Conservation (phyloP, 2,797 vertebrate genomes). For the Anabas testudineus region DNA sequence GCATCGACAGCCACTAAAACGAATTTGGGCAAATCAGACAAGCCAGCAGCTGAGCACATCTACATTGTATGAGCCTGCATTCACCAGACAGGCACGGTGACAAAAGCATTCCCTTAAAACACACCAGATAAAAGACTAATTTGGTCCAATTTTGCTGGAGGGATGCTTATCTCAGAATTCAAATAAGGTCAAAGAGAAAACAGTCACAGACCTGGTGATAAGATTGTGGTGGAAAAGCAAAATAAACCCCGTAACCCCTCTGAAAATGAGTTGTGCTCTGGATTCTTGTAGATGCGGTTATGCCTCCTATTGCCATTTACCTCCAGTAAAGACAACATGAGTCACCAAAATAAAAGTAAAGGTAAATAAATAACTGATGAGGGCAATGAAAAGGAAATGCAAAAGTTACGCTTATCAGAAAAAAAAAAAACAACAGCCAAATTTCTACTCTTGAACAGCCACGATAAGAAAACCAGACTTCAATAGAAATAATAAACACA, state of each 20-base stretch:
- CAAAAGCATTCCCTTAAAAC: constrained; percentile 76
- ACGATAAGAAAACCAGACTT: constrained; percentile 72
- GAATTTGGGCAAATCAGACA: constrained; percentile 63
- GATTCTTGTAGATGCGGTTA: constrained; percentile 70
- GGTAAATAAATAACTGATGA: constrained; percentile 79
- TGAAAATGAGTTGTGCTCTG: constrained; percentile 71
- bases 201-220: constrained; percentile 69
- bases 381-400: constrained; percentile 69
- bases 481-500: constrained; percentile 72
- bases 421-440: constrained; percentile 52
- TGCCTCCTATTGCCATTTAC: constrained; percentile 76
- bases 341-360: constrained; percentile 63
- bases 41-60: constrained; percentile 60
- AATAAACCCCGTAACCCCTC: constrained; percentile 61
- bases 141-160: constrained; percentile 78
- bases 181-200: constrained; percentile 82
- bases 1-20: constrained; percentile 62
- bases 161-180: constrained; percentile 81
- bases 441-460: constrained; percentile 52
- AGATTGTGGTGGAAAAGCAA: constrained; percentile 66
- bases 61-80: constrained; percentile 44
- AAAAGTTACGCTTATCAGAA: constrained; percentile 74
- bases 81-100: constrained; percentile 68
- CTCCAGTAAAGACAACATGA: constrained; percentile 65
- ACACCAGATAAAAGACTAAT: constrained; percentile 84